Conservation (phyloP, 2,113 vertebrate genomes). For the Procavia capensis region DNA sequence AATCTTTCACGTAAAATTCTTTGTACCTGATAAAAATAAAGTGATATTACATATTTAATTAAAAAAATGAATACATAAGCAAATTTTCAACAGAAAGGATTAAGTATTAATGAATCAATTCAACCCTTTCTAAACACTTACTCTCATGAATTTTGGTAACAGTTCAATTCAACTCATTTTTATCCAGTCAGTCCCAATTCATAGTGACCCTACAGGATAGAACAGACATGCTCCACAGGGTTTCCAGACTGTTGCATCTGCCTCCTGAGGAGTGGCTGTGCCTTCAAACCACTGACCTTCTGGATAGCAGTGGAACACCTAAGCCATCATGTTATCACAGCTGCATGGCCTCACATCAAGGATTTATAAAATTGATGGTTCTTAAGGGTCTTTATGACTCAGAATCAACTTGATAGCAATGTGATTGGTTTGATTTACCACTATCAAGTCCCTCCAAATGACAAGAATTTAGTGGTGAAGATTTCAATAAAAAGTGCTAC, state of each 20-base stretch:
- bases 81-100: not conserved
- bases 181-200: too few relatives aligned
- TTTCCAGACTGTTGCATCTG: too few relatives aligned
- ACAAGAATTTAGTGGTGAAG: constrained; percentile 19
- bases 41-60: not conserved
- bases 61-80: constrained; percentile 36
- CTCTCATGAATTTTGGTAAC: not conserved
- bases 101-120: constrained; percentile 19
- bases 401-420: too few relatives aligned
- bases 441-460: constrained; percentile 14
- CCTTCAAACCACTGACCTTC: too few relatives aligned
- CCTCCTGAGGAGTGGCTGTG: too few relatives aligned
- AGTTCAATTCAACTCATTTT: not conserved
- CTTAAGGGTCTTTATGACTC: too few relatives aligned
- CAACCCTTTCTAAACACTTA: not conserved
- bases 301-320: too few relatives aligned
- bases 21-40: constrained; percentile 88
- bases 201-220: too few relatives aligned
- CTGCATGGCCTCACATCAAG: too few relatives aligned
- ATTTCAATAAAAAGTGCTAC: not conserved
- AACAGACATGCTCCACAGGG: too few relatives aligned
- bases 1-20: constrained; percentile 91
- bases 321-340: too few relatives aligned
- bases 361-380: too few relatives aligned
- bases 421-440: not conserved